Percentiles rank a stretch among this genome's conserved stretches.
phyloP scores from a whole-genome alignment of 1,140 invertebrate genomes.

The Cataglyphis hispanica region DNA sequence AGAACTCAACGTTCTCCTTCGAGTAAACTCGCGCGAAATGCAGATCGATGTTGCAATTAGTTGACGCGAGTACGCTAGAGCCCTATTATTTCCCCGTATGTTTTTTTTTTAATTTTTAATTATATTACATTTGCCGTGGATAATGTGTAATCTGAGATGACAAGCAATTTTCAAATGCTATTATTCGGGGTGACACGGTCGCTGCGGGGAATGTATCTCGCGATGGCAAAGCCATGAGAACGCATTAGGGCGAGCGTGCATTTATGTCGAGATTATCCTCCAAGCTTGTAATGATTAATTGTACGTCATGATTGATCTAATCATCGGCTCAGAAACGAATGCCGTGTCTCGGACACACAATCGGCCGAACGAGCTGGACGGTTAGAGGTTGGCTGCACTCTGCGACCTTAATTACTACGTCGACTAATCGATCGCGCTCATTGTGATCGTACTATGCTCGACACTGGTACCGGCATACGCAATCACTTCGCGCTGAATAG shows the following conservation, averaged over 20 bases:
- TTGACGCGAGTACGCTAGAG: not conserved
- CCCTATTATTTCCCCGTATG: constrained; percentile 2
- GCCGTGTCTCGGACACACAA: constrained; percentile 58
- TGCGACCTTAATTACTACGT: constrained; percentile 75
- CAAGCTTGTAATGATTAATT: constrained; percentile 65
- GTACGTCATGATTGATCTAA: constrained; percentile 57
- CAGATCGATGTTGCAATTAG: constrained; percentile 38
- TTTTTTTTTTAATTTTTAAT: constrained; percentile 28
- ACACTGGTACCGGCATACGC: constrained; percentile 70
- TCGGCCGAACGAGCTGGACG: constrained; percentile 41
- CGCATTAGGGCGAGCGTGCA: constrained; percentile 42
- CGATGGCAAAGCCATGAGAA: constrained; percentile 2
- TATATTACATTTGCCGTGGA: not conserved
- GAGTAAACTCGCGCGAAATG: constrained; percentile 4
- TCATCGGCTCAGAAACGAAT: constrained; percentile 59
- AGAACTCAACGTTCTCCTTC: not conserved
- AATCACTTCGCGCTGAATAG: constrained; percentile 68
- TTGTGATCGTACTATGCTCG: constrained; percentile 72
- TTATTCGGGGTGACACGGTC: not conserved
- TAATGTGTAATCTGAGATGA: constrained; percentile 12
- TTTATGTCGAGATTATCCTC: constrained; percentile 37
- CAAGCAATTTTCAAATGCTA: constrained; percentile 10
- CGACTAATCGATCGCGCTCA: constrained; percentile 74
- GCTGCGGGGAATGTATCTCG: constrained; percentile 49
- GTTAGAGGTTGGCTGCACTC: constrained; percentile 68